These are phyloP conservation scores for Mionectes macconnelli DNA, from an alignment of 2,113 vertebrate genomes.

Conservation along the genomic window DNA sequence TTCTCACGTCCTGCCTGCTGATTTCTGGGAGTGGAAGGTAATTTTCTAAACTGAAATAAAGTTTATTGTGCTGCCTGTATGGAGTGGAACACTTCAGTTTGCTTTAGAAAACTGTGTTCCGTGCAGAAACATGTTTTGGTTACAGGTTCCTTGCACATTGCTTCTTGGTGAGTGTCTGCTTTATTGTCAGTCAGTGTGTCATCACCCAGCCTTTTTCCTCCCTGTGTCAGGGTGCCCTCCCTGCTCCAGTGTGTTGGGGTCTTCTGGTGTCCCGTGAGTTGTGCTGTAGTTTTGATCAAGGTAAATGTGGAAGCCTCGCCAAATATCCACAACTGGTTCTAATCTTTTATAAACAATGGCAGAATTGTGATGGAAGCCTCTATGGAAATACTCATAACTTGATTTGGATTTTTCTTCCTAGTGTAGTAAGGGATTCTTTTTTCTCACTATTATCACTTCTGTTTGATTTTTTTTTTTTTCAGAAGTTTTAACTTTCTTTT, in stretches of 20 bases:
- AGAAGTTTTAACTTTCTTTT: not conserved
- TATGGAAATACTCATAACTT: not conserved
- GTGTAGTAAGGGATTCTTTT: not conserved
- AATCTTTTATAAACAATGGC: not conserved
- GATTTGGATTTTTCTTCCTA: not conserved
- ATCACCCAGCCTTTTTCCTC: not conserved
- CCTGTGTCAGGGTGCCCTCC: not conserved
- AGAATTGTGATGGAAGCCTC: not conserved
- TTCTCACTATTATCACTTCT: not conserved
- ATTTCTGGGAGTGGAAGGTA: not conserved
- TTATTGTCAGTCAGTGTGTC: not conserved
- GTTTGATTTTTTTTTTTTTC: not conserved
- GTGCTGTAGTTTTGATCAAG: not conserved
- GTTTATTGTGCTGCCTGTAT: not conserved
- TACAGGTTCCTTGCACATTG: not conserved
- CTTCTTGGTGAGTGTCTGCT: not conserved
- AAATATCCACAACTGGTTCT: not conserved
- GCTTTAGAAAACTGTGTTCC: not conserved
- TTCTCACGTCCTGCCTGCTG: not conserved
- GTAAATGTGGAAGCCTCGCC: not conserved
- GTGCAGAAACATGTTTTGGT: not conserved
- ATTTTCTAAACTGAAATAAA: not conserved
- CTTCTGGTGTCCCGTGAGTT: not conserved
- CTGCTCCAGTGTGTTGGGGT: rapidly evolving
- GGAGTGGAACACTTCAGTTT: not conserved